phyloP scores from a whole-genome alignment of 2,113 vertebrate genomes.

The Prionailurus viverrinus region DNA sequence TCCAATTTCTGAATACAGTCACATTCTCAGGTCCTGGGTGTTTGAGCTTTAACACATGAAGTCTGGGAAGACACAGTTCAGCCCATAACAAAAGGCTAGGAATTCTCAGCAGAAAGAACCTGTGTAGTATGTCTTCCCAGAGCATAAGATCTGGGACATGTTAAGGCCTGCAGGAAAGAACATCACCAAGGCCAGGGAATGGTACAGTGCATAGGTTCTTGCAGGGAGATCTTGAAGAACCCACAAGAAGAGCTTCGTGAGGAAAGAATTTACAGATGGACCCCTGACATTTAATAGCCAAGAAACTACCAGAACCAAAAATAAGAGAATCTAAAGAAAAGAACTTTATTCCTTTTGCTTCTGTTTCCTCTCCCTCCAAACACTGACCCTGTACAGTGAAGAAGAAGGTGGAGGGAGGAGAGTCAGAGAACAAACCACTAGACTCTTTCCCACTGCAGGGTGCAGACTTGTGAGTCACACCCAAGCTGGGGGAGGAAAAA shows the following conservation, averaged over 20 bases:
- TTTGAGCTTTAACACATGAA: background rate
- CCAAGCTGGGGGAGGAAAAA: background rate
- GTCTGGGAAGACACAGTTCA: background rate
- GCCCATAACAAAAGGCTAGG: background rate
- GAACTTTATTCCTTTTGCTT: background rate
- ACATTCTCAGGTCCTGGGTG: background rate
- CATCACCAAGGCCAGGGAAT: too few species aligned
- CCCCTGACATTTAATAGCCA: background rate
- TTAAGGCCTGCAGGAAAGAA: background rate
- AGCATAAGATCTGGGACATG: background rate
- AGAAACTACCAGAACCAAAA: background rate
- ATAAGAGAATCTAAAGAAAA: background rate
- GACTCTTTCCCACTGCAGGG: background rate
- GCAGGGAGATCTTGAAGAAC: background rate
- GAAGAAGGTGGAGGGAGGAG: background rate
- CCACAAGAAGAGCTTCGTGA: background rate
- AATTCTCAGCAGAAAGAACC: background rate
- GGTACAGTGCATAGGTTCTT: background rate
- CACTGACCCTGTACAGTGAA: background rate
- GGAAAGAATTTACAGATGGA: background rate
- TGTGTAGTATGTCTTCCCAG: background rate
- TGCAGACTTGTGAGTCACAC: background rate
- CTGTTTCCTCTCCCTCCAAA: background rate
- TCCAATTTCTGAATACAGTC: background rate
- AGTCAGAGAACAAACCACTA: background rate